Base-by-base conservation (phyloP, 1,140 invertebrate species). In the Aphelinus certus region DNA sequence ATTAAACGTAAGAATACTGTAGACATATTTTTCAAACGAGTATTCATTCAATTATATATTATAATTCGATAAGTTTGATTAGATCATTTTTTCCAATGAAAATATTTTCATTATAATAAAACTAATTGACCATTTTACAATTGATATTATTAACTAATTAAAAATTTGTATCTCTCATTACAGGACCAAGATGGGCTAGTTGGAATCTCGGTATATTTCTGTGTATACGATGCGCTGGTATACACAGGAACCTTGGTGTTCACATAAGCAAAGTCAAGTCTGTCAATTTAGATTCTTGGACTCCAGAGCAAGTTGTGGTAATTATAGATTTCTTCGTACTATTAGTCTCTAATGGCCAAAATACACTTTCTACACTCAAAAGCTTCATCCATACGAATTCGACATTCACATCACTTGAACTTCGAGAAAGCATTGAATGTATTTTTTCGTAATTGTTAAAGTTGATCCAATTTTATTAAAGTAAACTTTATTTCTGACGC, bases 121-220 rank as follows among this genome's bases (percentile, higher is more conserved):
- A 26, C 26, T 26, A 26, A 26, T 26, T 26, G 26, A 26, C 26
- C 26, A 26, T 26, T 26, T 26, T 26, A 26, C 26, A 26, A 26
- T 26, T 26, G 26, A 26, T 26, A 26, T 26, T 26, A 26, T 26
- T 26, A 26, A 26, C 26, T 26, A 26, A 26, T 26, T 26, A 26
- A 26, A 26, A 26, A 26, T 26, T 26, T 26, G 26, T 26, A 26
- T 26, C 26, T 55, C 7, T 2, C 81, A 79, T 83, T 86, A 43
- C 78, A 98, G 97, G 97, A 86, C 98, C 98, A 76, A 92, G 97
- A 88, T 99, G 98, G 98, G 97, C 97, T 58, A 98, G 97, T 78
- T 99, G 97, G 97, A 99, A 99, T 88, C 88, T 99, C 71, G 98
- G 98, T 43, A 95, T 99, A 82, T 99, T 99, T 85, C 88, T 99